Base-by-base conservation (phyloP, 2,888 invertebrate genomes). In the Drosophila niveifrons region DNA sequence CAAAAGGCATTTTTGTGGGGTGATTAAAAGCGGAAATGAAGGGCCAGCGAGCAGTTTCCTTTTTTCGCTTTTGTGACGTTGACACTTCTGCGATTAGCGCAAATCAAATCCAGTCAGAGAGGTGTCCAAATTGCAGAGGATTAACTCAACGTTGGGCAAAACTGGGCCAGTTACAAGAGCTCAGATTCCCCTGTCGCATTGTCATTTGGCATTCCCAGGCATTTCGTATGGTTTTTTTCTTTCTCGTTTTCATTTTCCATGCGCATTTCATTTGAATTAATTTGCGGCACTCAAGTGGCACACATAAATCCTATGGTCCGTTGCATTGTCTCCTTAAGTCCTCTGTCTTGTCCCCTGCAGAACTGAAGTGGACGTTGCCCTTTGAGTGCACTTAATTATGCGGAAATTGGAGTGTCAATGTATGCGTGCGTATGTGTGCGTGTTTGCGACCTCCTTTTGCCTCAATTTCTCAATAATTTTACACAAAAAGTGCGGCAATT, bases 281-380 rank as follows among this genome's bases (percentile, higher is more conserved):
- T 90, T 90, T 89, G 79, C 77, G 82, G 83, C 84, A 77, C 89
- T 90, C 88, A 88, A 90, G 83, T 88, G 89, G 80, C 91, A 82
- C 81, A 80, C 84, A 87, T 84, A 89, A 84, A 81, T 78, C 73
- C 82, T 75, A 61, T 4, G 39, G 43, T 51, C 34, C 55, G 39
- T 43, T 55, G 72, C 78, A 75, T 68, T 66, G 62, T 66, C 44
- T 61, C 48, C 28, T 50, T 15, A 28, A 55, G 67, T 66, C 46
- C 57, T 56, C 57, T 56, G 51, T 43, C 28, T 11, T 56, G 48
- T 57, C 23, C 57, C 8, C n/a, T 36, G 53, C 44, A 39, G 52
- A 34, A 52, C 31, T 68, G 44, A 66, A 76, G 65, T 58, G 68
- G 48, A 36, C 65, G 64, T 34, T 39, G 70, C 67, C 67, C 77